Evolutionary conservation across 2,113 vertebrate genomes (phyloP), one percentile per base, ranked within the genome.

Genomic region (Tachuris rubrigastra): DNA sequence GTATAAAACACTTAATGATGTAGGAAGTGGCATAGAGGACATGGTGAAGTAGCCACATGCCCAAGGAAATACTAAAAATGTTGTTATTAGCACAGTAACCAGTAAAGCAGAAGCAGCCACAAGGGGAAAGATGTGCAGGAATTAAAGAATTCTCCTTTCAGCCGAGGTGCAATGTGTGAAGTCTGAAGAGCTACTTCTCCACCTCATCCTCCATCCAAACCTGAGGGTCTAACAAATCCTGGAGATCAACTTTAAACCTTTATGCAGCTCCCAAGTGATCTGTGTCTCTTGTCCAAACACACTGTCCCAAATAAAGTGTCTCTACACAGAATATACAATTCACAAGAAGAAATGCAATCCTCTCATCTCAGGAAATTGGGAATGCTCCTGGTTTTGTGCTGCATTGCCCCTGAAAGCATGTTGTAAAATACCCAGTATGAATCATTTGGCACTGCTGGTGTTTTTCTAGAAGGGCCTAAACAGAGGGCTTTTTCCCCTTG

Each of bases 401-500:
- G 85, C 1, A 6, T n/a, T 73, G 33, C 59, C 59, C 69, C 28
- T 31, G 15, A 72, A 72, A 62, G 53, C 75, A n/a, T 2, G n/a
- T 16, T 41, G 47, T 68, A 67, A 95, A 86, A 80, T 3, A 49
- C 52, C 46, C 59, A 33, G 68, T 28, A 86, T 89, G 92, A 88
- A 93, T 92, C 90, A 89, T 25, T 46, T 89, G 85, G 94, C 88
- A 77, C 71, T 2, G 13, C n/a, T 24, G 9, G 22, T 62, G 65
- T 83, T 92, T 84, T 78, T 83, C 90, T 83, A 90, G 71, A 91
- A 83, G 80, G 79, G 67, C 30, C 75, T 49, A 72, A 85, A 76
- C 46, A 56, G 0, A 7, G 30, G 53, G 63, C 20, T 63, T 89
- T 49, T 14, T 1, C 52, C 62, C 59, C 53, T 84, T 20, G 7